Evolutionary conservation across 2,113 vertebrate genomes (phyloP).

Genomic region (Apteryx mantelli): DNA sequence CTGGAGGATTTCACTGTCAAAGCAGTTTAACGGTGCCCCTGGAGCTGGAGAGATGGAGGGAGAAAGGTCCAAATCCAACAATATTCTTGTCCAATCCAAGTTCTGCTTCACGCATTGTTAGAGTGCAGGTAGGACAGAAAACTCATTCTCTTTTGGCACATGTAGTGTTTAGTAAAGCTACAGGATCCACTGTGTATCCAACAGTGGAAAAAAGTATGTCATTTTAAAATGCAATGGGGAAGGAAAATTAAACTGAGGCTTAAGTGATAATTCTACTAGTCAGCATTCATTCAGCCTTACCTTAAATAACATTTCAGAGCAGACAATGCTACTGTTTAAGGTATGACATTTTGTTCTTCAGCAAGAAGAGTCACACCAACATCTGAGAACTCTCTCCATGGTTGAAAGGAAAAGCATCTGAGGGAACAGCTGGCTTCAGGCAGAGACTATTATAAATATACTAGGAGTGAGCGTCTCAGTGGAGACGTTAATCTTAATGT

Average conservation of each 20-base stretch:
- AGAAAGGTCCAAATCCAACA: not conserved
- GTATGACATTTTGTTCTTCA: not conserved
- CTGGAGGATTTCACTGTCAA: not conserved
- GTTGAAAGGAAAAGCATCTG: not conserved
- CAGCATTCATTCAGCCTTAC: not conserved
- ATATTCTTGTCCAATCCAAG: not conserved
- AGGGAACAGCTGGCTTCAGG: not conserved
- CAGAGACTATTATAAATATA: not conserved
- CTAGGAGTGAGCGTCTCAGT: not conserved
- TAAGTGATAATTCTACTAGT: not conserved
- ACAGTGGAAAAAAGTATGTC: accelerated
- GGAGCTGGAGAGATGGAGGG: not conserved
- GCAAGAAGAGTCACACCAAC: not conserved
- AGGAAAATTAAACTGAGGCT: not conserved
- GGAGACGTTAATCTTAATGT: not conserved
- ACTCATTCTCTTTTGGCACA: not conserved
- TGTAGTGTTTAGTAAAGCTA: not conserved
- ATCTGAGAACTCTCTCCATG: not conserved
- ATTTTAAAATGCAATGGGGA: not conserved
- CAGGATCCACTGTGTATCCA: not conserved
- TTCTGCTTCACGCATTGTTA: not conserved
- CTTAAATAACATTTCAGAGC: not conserved
- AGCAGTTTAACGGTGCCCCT: not conserved
- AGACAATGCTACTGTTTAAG: not conserved
- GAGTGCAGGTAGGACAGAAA: not conserved